Evolutionary conservation across 2,888 invertebrate species (phyloP), one percentile per base, ranked within the genome.

Genomic region (Agriopis aurantiaria): DNA sequence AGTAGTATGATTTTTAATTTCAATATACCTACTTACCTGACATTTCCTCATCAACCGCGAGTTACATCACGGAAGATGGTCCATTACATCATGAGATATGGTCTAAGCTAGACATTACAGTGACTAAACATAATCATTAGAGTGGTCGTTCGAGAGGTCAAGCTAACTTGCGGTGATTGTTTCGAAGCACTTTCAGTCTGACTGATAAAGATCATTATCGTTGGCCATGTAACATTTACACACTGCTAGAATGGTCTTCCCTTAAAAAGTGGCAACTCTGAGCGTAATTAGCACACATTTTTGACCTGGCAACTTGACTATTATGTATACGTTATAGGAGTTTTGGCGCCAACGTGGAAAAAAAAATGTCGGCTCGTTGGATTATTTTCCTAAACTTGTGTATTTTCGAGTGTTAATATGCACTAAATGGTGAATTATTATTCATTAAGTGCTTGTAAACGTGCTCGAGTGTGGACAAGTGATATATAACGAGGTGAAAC

Each of bases 101-200:
- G 51, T 43, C 58, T 64, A 59, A 43, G 33, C 64, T 67, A 65
- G 58, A 43, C 56, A 62, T 57, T 68, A 48, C 23, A 62, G 48
- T 56, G 51, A 52, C 68, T 62, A 62, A 62, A 62, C 55, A 61
- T 40, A 62, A 63, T 58, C 57, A 62, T 68, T 68, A 62, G 67
- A 62, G 33, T 52, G 62, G 62, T 56, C 53, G 55, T 7, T 49
- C 52, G 40, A 63, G 68, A 58, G 67, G 67, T 61, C 61, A 55
- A 9, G 7, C 12, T 8, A 9, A 48, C 41, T 11, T 58, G 46
- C 5, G 58, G 63, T 52, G 63, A 68, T 68, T 63, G 63, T 48
- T 59, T 59, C 52, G 1, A 51, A 46, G 12, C 14, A 53, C 59
- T 65, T 65, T 65, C 65, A 41, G n/a, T 43, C 41, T 40, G 51